Base-by-base conservation (phyloP, 2,797 vertebrate genomes). In the Pachyuromys duprasi region DNA sequence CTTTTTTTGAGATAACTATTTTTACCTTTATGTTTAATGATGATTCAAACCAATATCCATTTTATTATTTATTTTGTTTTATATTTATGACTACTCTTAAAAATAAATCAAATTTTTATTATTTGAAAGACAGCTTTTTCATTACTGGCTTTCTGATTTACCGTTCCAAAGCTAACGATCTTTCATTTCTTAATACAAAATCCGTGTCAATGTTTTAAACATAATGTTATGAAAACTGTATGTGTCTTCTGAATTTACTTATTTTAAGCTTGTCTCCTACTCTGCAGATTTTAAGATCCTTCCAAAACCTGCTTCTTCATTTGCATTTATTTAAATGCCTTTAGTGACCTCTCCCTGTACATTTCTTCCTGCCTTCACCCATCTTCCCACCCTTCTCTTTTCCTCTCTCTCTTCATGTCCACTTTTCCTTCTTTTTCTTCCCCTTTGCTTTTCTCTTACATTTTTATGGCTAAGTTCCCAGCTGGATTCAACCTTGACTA, bases 1-100 rank as follows among this genome's bases (percentile, higher is more conserved):
- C 5, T n/a, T n/a, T n/a, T n/a, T n/a, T n/a, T n/a, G n/a, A n/a
- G n/a, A n/a, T 13, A 49, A 45, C 22, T 55, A 1, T n/a, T 80
- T 49, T 90, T 81, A 53, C n/a, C 13, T 20, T 8, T 31, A 90
- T 13, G 60, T 3, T 75, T 65, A 55, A 12, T 95, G 28, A 22
- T 14, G 57, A 33, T 86, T 86, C 45, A 67, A 78, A 74, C 8
- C 12, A 89, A 89, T 60, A 49, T 15, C 0, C 57, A 6, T 86
- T 88, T 36, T 70, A 63, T 28, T 91, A 82, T 63, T 82, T 81
- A 12, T 86, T 81, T 91, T 60, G 53, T 74, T 96, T 95, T 17
- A 84, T 62, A 88, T 88, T 91, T 91, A 3, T 5, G 39, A 13
- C 39, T 67, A 79, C 17, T 74, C 31, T 88, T n/a, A 83, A 74